phyloP scores from a whole-genome alignment of 2,113 vertebrate species.

The Myotis lucifugus region DNA sequence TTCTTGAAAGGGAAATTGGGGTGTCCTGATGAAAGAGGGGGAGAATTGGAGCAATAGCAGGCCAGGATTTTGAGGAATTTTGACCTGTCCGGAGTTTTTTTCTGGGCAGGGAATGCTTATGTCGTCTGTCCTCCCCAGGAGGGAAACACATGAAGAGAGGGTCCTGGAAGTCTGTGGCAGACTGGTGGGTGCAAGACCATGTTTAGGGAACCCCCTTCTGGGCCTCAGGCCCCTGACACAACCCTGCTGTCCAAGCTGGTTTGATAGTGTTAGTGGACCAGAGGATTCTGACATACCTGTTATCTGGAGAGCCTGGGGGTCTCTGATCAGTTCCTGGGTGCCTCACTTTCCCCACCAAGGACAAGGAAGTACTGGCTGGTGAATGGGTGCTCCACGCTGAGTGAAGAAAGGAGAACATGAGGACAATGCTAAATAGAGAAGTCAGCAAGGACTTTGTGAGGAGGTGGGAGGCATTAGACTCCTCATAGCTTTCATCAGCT shows the following conservation, averaged over 20 bases:
- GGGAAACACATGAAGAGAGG: not conserved
- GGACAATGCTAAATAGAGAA: not conserved
- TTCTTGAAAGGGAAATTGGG: not conserved
- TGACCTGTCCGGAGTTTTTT: not conserved
- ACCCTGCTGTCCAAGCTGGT: not conserved
- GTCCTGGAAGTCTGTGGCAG: not conserved
- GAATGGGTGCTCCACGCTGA: not conserved
- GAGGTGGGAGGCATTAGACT: not conserved
- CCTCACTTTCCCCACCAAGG: not conserved
- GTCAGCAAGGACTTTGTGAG: not conserved
- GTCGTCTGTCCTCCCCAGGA: not conserved
- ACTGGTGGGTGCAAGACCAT: not conserved
- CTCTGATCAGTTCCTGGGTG: not conserved
- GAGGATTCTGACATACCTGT: not conserved
- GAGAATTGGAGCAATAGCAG: not conserved
- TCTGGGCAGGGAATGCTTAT: not conserved
- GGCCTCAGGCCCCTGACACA: not conserved
- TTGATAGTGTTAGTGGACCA: not conserved
- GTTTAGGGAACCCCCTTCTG: not conserved
- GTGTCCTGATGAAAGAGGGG: not conserved
- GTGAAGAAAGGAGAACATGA: not conserved
- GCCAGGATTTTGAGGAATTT: not conserved
- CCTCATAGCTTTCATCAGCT: not conserved
- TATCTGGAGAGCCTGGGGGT: not conserved
- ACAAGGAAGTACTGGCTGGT: not conserved